phyloP scores from a whole-genome alignment of 2,888 invertebrate genomes.

The Tenthredo scrophulariae region DNA sequence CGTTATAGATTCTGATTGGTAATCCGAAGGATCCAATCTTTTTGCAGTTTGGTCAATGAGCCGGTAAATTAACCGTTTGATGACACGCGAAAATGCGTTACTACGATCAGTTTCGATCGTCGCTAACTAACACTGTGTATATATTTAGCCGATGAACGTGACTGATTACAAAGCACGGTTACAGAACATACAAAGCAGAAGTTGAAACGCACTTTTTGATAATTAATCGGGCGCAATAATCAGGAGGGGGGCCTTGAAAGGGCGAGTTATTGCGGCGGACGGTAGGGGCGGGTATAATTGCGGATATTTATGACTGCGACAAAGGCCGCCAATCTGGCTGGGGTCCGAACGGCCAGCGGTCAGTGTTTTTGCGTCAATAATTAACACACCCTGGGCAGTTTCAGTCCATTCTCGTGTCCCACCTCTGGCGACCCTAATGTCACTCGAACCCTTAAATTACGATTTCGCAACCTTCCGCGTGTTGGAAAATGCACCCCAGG shows the following conservation, averaged over 20 bases:
- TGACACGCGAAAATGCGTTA: slow-evolving; percentile 45
- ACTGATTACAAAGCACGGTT: slow-evolving; percentile 38
- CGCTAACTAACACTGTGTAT: slow-evolving; percentile 32
- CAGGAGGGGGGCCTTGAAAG: slow-evolving; percentile 46
- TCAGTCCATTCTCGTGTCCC: slow-evolving; percentile 42
- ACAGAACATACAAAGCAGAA: slow-evolving; percentile 42
- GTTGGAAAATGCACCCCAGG: slow-evolving; percentile 24
- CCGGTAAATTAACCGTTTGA: slow-evolving; percentile 43
- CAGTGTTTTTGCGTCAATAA: slow-evolving; percentile 54
- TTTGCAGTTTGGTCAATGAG: slow-evolving; percentile 47
- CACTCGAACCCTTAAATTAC: slow-evolving; percentile 47
- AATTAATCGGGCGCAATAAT: slow-evolving; percentile 55
- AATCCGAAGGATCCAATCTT: slow-evolving; percentile 32
- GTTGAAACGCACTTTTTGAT: slow-evolving; percentile 54
- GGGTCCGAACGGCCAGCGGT: slow-evolving; percentile 52
- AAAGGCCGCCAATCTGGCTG: slow-evolving; percentile 55
- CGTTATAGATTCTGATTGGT: slow-evolving; percentile 12
- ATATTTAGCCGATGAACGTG: slow-evolving; percentile 30
- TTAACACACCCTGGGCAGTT: slow-evolving; percentile 50
- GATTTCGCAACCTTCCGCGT: slow-evolving; percentile 29
- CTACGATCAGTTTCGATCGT: slow-evolving; percentile 18
- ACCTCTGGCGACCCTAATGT: slow-evolving; percentile 38
- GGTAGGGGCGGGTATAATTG: slow-evolving; percentile 50
- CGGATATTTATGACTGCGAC: slow-evolving; percentile 55
- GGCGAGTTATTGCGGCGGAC: slow-evolving; percentile 53